Evolutionary conservation across 2,888 invertebrate genomes (phyloP).

Genomic region (Orthosia cruda): DNA sequence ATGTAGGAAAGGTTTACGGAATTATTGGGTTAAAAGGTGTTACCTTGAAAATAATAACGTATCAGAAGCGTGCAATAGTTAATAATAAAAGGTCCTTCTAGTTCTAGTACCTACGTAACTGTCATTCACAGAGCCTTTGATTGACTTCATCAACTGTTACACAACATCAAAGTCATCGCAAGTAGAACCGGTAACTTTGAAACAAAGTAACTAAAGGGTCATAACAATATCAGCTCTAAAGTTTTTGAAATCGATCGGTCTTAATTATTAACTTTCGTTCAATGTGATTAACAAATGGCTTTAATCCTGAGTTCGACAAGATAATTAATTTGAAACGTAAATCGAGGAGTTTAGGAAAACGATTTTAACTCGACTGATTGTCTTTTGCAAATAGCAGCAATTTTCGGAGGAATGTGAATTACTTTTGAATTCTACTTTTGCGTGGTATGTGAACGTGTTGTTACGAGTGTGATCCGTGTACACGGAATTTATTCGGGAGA

Average conservation of each 20-base stretch:
- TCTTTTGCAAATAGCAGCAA: conserved; percentile 59
- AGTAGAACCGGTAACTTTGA: conserved; percentile 36
- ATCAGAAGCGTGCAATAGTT: too few species aligned
- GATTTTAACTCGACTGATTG: conserved; percentile 64
- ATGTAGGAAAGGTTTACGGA: background rate
- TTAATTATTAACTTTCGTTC: conserved; percentile 67
- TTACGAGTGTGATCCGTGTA: too few species aligned
- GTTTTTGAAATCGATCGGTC: conserved; percentile 67
- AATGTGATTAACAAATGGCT: conserved; percentile 70
- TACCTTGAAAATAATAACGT: background rate
- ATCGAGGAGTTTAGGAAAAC: conserved; percentile 58
- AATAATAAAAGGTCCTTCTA: too few species aligned
- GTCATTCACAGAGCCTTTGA: background rate
- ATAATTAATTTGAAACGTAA: conserved; percentile 69
- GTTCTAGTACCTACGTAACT: background rate
- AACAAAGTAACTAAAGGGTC: conserved; percentile 48
- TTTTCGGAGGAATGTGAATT: conserved; percentile 18
- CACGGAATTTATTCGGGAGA: too few species aligned
- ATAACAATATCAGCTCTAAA: conserved; percentile 54
- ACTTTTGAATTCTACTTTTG: background rate
- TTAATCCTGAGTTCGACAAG: conserved; percentile 70
- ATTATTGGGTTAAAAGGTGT: background rate
- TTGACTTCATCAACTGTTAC: conserved; percentile 7
- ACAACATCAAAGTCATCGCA: conserved; percentile 37
- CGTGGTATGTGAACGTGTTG: too few species aligned